Conservation (phyloP, 2,797 vertebrate species). For the Pteronotus mesoamericanus region DNA sequence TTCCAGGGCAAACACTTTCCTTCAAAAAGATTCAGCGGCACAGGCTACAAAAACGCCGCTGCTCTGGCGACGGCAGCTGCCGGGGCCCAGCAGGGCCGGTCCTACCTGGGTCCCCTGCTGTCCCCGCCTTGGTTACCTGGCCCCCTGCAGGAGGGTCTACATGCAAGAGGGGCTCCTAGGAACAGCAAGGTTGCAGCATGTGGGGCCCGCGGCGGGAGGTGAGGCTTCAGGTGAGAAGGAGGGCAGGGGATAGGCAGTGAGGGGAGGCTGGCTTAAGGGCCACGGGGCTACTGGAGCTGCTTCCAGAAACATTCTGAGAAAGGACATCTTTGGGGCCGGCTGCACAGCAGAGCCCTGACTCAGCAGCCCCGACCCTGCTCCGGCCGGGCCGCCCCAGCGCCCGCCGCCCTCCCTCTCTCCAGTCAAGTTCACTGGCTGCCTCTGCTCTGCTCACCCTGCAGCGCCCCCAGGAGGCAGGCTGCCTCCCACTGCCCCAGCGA, state of each 20-base stretch:
- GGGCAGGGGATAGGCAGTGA: neutral
- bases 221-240: neutral
- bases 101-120: neutral
- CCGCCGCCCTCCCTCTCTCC: neutral
- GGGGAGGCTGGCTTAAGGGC: neutral
- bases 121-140: neutral
- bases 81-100: neutral
- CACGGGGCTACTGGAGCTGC: neutral
- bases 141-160: neutral
- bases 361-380: neutral
- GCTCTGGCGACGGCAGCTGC: neutral
- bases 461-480: neutral
- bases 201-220: neutral
- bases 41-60: neutral
- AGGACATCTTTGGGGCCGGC: neutral
- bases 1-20: neutral
- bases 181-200: neutral
- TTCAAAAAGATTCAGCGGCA: neutral
- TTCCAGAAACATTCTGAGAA: neutral
- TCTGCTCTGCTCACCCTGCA: neutral
- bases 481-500: neutral
- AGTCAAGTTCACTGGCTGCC: neutral
- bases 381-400: too few relatives aligned
- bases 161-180: neutral
- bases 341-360: neutral